A percentile compares a stretch with the other conserved stretches of the same genome.
phyloP scores from a whole-genome alignment of 2,113 vertebrate species.

The Podocnemis expansa region DNA sequence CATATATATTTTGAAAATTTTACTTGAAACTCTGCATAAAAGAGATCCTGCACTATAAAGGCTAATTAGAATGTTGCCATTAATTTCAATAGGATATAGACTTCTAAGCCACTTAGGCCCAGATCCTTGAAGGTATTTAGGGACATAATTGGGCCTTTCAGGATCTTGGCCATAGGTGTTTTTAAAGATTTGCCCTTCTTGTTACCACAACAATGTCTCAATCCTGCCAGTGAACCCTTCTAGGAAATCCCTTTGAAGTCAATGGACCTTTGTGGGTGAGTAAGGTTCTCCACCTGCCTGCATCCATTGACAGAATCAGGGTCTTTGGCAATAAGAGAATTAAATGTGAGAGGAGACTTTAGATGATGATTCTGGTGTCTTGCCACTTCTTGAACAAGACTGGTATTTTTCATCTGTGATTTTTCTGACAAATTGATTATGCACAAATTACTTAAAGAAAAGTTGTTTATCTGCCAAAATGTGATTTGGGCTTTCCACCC shows the following conservation, averaged over 20 bases:
- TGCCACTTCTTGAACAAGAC: not conserved
- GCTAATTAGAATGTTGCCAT: not conserved
- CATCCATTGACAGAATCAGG: not conserved
- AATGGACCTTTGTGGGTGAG: not conserved
- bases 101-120: not conserved
- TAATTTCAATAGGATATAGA: not conserved
- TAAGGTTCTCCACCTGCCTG: not conserved
- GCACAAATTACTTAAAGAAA: not conserved
- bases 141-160: not conserved
- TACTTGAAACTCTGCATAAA: slow-evolving; percentile 26
- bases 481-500: not conserved
- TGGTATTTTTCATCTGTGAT: not conserved
- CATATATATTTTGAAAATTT: too few relatives aligned
- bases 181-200: not conserved
- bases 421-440: not conserved
- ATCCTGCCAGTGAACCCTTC: not conserved
- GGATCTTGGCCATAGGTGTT: not conserved
- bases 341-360: not conserved
- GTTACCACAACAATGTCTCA: not conserved
- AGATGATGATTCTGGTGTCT: not conserved
- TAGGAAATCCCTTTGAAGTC: not conserved
- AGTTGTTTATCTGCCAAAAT: not conserved
- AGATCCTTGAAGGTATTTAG: not conserved
- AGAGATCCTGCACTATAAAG: not conserved
- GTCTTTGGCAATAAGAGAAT: not conserved